Evolutionary conservation across 2,113 vertebrate species (phyloP).

Genomic region (Cygnus buccinator): DNA sequence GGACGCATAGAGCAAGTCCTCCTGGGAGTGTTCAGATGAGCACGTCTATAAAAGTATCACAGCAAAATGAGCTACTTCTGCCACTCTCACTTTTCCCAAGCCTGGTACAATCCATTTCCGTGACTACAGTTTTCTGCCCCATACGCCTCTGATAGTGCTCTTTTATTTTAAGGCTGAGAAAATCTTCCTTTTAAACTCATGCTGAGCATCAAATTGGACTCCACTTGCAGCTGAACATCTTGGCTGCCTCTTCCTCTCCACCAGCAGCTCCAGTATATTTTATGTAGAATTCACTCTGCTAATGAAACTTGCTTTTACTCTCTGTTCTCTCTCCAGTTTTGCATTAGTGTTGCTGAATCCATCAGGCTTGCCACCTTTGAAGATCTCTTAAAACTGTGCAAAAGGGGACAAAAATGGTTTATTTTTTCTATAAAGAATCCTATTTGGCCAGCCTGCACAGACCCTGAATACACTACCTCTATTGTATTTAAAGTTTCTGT

Average conservation of each 20-base stretch:
- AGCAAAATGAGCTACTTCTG: conserved; percentile 53
- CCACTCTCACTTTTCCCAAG: conserved; percentile 25
- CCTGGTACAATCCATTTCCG: conserved; percentile 50
- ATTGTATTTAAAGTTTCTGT: neutral
- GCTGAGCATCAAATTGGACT: conserved; percentile 70
- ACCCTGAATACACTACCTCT: neutral
- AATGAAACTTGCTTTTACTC: conserved; percentile 33
- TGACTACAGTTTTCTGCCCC: conserved; percentile 58
- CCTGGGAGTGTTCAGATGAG: conserved; percentile 41
- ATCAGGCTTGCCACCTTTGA: neutral
- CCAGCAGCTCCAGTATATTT: conserved; percentile 43
- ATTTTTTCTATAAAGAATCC: neutral
- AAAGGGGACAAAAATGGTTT: neutral
- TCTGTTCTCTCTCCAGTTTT: neutral
- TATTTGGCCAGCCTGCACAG: neutral
- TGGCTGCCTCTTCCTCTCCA: conserved; percentile 35
- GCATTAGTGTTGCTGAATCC: neutral
- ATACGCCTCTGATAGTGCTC: conserved; percentile 44
- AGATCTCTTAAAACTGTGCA: neutral
- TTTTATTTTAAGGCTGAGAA: conserved; percentile 71
- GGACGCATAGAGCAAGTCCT: neutral
- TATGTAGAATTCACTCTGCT: conserved; percentile 26
- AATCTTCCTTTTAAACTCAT: conserved; percentile 69
- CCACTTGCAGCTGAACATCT: conserved; percentile 67
- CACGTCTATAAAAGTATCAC: conserved; percentile 30